Base-by-base conservation (phyloP, 2,113 vertebrate genomes). In the Notarius lentiginosus region DNA sequence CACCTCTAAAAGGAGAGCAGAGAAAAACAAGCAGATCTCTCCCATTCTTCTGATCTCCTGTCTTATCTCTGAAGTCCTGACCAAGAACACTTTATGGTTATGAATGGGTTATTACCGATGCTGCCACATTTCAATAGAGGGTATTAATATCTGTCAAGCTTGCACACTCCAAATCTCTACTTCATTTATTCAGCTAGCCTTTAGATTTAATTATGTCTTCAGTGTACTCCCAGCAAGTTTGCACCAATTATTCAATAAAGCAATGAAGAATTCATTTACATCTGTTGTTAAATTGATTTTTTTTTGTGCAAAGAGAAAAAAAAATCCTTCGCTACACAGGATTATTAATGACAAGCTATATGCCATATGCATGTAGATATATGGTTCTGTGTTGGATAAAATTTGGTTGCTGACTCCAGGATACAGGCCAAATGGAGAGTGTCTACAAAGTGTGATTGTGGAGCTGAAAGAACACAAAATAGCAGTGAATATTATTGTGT, bases 181-280 rank as follows among this genome's bases (percentile, higher is more conserved):
- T 95, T 94, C 94, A 92, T 94, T 95, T 94, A 93, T 94, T 95
- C 92, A 91, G 89, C 90, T 89, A 88, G 91, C 91, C 94, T 94
- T 95, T 94, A 41, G 79, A 92, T 96, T 95, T 95, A 96, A 96
- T 96, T 95, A 95, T 94, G 92, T 95, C 94, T 94, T 91, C 91
- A 93, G 93, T 95, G 89, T 87, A 94, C 92, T 93, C 87, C 55
- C 60, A 91, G 94, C 93, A 93, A 95, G 94, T 94, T 94, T 94
- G 92, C 93, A 95, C 95, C 93, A 92, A 93, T 95, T 93, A 90
- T 92, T 94, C 93, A 92, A 92, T 94, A 93, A 94, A 95, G 92
- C 94, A 93, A 94, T 89, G 90, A 93, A 93, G 94, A 94, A 95
- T 94, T 95, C 92, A 94, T 96, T 95, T 94, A 93, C 95, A 95